Conservation (phyloP, 2,888 invertebrate species). For the Nasonia oneida region DNA sequence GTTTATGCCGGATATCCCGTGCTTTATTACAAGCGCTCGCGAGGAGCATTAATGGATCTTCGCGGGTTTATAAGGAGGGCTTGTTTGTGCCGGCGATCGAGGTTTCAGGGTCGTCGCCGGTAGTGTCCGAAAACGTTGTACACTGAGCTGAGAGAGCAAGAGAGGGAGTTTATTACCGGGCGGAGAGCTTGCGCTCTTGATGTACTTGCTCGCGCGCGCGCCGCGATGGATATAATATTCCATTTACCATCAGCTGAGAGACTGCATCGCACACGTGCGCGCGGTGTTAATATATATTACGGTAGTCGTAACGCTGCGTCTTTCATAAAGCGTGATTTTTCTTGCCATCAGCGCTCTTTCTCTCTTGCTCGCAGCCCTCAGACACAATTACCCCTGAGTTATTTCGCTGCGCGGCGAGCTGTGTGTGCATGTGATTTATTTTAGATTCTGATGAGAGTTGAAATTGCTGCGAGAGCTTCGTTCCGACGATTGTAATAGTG, state of each 20-base stretch:
- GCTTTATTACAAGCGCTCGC: not conserved
- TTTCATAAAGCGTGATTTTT: constrained; percentile 45
- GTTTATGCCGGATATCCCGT: not conserved
- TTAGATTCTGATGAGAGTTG: constrained; percentile 31
- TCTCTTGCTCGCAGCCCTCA: not conserved
- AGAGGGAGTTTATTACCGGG: constrained; percentile 42
- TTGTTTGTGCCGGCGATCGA: not conserved
- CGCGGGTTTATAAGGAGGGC: not conserved
- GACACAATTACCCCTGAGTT: constrained; percentile 47
- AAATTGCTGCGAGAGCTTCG: constrained; percentile 18
- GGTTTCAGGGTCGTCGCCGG: not conserved
- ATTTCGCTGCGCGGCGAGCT: constrained; percentile 29
- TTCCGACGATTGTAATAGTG: not conserved
- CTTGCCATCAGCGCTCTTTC: not conserved
- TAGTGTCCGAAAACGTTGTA: not conserved
- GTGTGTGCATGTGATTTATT: constrained; percentile 36
- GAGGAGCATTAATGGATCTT: constrained; percentile 35
- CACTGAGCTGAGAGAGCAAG: constrained; percentile 2
- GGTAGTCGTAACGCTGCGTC: constrained; percentile 31
- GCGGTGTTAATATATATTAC: constrained; percentile 50
- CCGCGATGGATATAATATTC: constrained; percentile 34
- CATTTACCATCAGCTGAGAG: not conserved
- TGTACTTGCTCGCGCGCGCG: constrained; percentile 29
- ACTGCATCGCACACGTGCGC: not conserved
- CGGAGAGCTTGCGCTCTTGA: constrained; percentile 30